A percentile compares a stretch with the other conserved stretches of the same genome.
Evolutionary conservation across 2,888 invertebrate genomes (phyloP).

Genomic region (Liopterus haemorrhoidalis): DNA sequence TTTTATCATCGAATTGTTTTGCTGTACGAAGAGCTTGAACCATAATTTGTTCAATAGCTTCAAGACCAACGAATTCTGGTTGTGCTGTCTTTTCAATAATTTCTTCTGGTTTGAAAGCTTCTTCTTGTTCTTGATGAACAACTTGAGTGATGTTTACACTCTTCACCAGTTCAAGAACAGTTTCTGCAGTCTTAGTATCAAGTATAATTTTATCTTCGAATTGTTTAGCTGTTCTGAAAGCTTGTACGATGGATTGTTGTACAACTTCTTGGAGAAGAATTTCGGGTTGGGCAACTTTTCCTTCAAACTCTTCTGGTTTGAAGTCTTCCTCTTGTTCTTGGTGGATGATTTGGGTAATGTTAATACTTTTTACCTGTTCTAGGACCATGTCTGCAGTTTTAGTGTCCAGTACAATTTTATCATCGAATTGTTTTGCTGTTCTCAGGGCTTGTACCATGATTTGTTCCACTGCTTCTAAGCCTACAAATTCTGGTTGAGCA

Average conservation of each 20-base stretch:
- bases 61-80: constrained; percentile 33
- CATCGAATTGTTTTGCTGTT: constrained; percentile 45
- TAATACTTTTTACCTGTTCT: constrained; percentile 38
- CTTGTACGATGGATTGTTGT: constrained; percentile 32
- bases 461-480: too few species aligned
- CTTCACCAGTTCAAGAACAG: too few species aligned
- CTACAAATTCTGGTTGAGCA: too few species aligned
- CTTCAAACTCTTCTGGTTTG: constrained; percentile 40
- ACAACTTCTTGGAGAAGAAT: constrained; percentile 34
- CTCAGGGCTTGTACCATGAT: too few species aligned
- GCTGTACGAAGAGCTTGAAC: too few species aligned
- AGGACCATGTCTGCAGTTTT: constrained; percentile 42
- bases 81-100: constrained; percentile 32
- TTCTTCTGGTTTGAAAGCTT: constrained; percentile 26
- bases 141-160: too few species aligned
- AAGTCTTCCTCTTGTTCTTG: constrained; percentile 40
- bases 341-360: constrained; percentile 40
- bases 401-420: constrained; percentile 36
- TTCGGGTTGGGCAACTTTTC: constrained; percentile 45
- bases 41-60: too few species aligned
- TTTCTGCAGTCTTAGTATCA: too few species aligned
- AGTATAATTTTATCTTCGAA: constrained; percentile 28
- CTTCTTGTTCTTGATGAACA: constrained; percentile 33
- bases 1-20: too few species aligned
- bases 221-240: constrained; percentile 32